phyloP scores from a whole-genome alignment of 2,113 vertebrate genomes.

The Alouatta palliata region DNA sequence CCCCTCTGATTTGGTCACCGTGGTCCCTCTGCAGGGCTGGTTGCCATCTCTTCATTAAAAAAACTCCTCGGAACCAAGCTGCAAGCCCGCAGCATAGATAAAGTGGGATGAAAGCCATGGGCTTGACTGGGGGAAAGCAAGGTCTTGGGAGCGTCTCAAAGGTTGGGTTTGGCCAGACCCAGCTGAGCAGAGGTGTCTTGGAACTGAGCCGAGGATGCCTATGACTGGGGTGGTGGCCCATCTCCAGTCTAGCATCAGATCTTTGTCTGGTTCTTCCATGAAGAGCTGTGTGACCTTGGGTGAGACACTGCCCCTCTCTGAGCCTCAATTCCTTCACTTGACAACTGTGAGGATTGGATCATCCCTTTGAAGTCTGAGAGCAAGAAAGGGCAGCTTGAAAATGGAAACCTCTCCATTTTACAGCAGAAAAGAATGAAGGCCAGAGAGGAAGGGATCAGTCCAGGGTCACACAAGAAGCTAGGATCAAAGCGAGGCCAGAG shows the following conservation, averaged over 20 bases:
- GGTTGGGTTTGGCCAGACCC: not conserved
- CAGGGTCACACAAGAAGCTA: not conserved
- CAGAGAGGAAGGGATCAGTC: not conserved
- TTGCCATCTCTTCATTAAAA: not conserved
- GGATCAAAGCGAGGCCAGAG: fast-evolving
- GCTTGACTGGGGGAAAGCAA: fast-evolving
- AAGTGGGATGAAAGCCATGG: not conserved
- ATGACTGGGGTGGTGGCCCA: not conserved
- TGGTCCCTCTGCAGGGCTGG: not conserved
- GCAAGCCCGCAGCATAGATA: not conserved
- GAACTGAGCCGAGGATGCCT: fast-evolving
- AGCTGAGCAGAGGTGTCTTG: not conserved
- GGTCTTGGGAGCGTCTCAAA: not conserved
- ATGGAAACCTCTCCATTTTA: not conserved
- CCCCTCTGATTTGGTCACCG: not conserved
- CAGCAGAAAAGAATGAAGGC: fast-evolving
- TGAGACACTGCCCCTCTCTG: not conserved
- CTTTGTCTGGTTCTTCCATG: not conserved
- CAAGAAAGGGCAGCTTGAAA: no score
- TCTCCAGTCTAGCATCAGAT: not conserved
- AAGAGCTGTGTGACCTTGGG: not conserved
- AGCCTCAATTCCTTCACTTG: not conserved
- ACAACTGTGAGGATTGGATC: no score
- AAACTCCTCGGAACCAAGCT: not conserved
- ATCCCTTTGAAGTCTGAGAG: not conserved